These are phyloP conservation scores for Mormyrops attenuatus DNA, from an alignment of 2,797 vertebrate genomes.

Conservation along the genomic window DNA sequence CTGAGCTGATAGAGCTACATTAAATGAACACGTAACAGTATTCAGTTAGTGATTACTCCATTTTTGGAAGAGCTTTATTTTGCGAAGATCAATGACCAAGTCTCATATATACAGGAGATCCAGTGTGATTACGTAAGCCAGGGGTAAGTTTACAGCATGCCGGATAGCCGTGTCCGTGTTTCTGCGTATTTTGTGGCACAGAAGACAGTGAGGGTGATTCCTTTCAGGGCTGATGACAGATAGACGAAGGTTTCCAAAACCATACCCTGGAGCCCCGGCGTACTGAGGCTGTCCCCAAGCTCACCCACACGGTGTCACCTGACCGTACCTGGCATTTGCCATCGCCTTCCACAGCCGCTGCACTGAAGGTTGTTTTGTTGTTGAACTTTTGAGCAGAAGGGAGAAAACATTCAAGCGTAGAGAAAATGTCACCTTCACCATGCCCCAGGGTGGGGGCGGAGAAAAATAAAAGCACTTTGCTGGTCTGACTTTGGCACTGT, in stretches of 20 bases:
- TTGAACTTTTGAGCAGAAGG: constrained; percentile 37
- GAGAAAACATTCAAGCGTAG: constrained; percentile 36
- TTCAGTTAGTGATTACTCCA: neutral
- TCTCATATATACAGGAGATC: neutral
- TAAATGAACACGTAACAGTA: neutral
- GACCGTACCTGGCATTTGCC: constrained; percentile 43
- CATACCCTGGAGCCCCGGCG: neutral
- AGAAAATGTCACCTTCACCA: constrained; percentile 42
- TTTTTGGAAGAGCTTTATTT: neutral
- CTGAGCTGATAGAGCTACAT: neutral
- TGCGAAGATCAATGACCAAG: constrained; percentile 3
- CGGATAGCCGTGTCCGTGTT: neutral
- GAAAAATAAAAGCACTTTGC: constrained; percentile 14
- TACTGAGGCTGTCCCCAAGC: neutral
- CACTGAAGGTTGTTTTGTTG: constrained; percentile 53
- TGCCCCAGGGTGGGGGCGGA: neutral
- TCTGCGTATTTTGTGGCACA: constrained; percentile 27
- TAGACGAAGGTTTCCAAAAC: neutral
- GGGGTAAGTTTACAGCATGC: neutral
- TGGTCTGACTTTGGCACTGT: constrained; percentile 14
- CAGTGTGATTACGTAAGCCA: neutral
- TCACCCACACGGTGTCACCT: constrained; percentile 18
- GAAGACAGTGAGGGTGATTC: constrained; percentile 24
- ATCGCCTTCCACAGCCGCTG: constrained; percentile 25
- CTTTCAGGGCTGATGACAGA: neutral